Evolutionary conservation across 2,888 invertebrate species (phyloP).

Genomic region (Chaetogeoica ovagalla): DNA sequence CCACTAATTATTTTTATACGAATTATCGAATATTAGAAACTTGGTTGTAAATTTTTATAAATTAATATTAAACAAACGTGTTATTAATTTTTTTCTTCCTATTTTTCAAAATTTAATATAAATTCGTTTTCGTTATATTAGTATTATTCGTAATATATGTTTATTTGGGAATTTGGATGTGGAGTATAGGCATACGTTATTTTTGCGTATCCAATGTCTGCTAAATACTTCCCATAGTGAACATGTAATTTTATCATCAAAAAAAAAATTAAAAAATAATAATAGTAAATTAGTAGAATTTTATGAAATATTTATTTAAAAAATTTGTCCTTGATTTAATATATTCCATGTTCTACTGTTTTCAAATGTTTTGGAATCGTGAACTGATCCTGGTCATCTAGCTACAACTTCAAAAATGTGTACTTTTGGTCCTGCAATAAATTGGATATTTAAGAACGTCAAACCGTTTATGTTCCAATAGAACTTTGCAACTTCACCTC

Average conservation of each 20-base stretch:
- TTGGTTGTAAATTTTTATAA: no score
- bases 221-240: background rate
- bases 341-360: constrained; percentile 49
- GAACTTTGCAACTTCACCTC: constrained; percentile 55
- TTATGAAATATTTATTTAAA: background rate
- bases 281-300: background rate
- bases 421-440: constrained; percentile 55
- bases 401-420: constrained; percentile 54
- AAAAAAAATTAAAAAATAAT: background rate
- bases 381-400: constrained; percentile 54
- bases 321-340: background rate
- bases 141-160: no score
- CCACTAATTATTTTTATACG: no score
- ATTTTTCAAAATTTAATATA: no score
- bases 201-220: constrained; percentile 4
- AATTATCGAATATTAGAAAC: no score
- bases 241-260: background rate
- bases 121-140: no score
- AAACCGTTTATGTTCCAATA: constrained; percentile 54
- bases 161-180: constrained; percentile 7
- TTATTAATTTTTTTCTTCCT: no score
- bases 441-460: constrained; percentile 55
- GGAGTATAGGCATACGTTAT: background rate
- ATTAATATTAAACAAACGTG: no score
- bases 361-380: constrained; percentile 54